These are phyloP conservation scores for Rana temporaria DNA, from an alignment of 2,113 vertebrate species.

Conservation along the genomic window DNA sequence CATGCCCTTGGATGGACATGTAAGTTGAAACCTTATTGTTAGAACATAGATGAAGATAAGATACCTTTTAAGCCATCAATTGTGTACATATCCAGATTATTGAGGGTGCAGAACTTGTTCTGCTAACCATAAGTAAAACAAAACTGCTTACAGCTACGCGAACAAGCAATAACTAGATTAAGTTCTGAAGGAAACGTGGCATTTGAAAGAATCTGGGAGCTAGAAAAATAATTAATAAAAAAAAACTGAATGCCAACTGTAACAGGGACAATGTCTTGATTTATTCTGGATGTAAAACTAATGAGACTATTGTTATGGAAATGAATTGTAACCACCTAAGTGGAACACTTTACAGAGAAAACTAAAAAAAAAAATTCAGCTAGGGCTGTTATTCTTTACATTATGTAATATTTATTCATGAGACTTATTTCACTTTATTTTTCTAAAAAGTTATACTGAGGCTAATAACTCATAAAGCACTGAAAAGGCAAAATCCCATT, in stretches of 20 bases:
- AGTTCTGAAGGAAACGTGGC: neutral
- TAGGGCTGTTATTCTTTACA: neutral
- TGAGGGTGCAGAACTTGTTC: no score
- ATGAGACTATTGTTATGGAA: conserved; percentile 52
- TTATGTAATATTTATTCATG: conserved; percentile 4
- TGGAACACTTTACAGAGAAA: neutral
- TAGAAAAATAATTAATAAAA: conserved; percentile 9
- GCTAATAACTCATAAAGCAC: neutral
- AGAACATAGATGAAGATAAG: no score
- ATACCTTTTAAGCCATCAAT: no score
- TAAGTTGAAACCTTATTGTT: no score
- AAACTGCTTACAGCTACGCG: no score
- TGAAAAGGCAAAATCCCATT: neutral
- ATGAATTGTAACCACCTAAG: conserved; percentile 12
- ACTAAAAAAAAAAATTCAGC: neutral
- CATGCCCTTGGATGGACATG: no score
- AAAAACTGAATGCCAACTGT: neutral
- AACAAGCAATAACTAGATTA: no score
- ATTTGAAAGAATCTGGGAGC: neutral
- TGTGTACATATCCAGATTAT: no score
- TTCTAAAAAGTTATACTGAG: neutral
- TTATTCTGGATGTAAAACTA: conserved; percentile 24
- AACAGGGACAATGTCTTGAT: conserved; percentile 39
- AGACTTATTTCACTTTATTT: neutral
- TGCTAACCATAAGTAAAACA: no score